Percentiles rank a stretch among this genome's conserved stretches.
Conservation (phyloP, 1,140 invertebrate genomes). For the Mamestra configurata region DNA sequence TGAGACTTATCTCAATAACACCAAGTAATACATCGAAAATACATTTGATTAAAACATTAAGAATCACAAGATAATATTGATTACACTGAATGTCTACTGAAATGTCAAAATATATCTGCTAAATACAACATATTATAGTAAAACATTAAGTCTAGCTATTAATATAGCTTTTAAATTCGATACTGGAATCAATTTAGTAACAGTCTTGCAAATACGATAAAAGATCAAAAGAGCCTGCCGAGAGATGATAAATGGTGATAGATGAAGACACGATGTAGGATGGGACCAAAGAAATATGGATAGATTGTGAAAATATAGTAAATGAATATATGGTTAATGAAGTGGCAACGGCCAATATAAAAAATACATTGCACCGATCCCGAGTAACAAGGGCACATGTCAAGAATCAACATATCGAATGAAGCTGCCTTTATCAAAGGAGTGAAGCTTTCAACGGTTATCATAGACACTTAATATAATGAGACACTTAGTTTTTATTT, state of each 20-base stretch:
- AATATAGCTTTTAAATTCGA: conserved; percentile 34
- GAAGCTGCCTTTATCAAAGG: too few species aligned
- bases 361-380: too few species aligned
- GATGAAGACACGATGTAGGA: too few species aligned
- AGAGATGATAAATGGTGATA: not conserved
- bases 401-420: too few species aligned
- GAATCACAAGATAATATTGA: conserved; percentile 1
- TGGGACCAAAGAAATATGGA: too few species aligned
- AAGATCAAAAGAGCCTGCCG: not conserved
- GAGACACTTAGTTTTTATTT: too few species aligned
- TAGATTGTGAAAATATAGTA: too few species aligned
- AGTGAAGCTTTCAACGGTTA: too few species aligned
- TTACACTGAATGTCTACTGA: not conserved
- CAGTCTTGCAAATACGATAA: conserved; percentile 27
- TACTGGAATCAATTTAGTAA: conserved; percentile 32
- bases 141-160: conserved; percentile 2
- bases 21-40: conserved; percentile 1
- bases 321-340: too few species aligned
- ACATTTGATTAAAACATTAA: conserved; percentile 3
- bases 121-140: conserved; percentile 3
- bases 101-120: conserved; percentile 7
- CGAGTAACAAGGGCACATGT: too few species aligned
- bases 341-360: too few species aligned
- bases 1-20: not conserved
- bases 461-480: too few species aligned